Evolutionary conservation across 2,113 vertebrate genomes (phyloP).

Genomic region (Rhodinocichla rosea): DNA sequence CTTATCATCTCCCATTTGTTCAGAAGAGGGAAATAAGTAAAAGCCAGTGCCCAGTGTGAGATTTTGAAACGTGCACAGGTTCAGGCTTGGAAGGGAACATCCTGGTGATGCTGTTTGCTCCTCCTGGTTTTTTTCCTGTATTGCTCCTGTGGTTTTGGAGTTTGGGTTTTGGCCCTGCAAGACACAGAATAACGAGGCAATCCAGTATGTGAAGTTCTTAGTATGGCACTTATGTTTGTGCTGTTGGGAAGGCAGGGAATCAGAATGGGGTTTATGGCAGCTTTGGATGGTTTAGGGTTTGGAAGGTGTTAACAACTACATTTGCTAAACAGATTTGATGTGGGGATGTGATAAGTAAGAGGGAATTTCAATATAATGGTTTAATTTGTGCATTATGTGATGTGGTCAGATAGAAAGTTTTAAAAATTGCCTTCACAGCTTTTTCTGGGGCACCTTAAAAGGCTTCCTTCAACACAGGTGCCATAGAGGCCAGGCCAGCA

Average conservation of each 20-base stretch:
- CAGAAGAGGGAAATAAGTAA: not conserved
- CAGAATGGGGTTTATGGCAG: not conserved
- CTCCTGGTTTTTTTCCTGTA: not conserved
- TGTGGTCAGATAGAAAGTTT: not conserved
- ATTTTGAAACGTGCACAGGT: not conserved
- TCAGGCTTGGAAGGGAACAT: not conserved
- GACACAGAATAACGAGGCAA: not conserved
- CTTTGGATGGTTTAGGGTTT: not conserved
- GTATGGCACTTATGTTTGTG: not conserved
- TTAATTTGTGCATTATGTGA: not conserved
- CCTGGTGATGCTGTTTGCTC: not conserved
- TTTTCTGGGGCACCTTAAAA: not conserved
- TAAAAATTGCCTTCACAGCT: not conserved
- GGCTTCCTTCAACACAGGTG: not conserved
- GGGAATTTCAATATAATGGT: not conserved
- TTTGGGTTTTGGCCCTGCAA: not conserved
- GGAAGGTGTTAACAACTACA: not conserved
- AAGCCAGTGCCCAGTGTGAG: not conserved
- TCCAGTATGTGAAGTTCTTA: not conserved
- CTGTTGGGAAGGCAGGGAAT: not conserved
- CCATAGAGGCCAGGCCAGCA: fast-evolving
- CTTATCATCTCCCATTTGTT: not conserved
- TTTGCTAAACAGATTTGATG: not conserved
- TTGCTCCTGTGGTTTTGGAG: not conserved
- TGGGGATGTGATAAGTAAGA: not conserved